Evolutionary conservation across 2,797 vertebrate genomes (phyloP).

Genomic region (Trachurus trachurus): DNA sequence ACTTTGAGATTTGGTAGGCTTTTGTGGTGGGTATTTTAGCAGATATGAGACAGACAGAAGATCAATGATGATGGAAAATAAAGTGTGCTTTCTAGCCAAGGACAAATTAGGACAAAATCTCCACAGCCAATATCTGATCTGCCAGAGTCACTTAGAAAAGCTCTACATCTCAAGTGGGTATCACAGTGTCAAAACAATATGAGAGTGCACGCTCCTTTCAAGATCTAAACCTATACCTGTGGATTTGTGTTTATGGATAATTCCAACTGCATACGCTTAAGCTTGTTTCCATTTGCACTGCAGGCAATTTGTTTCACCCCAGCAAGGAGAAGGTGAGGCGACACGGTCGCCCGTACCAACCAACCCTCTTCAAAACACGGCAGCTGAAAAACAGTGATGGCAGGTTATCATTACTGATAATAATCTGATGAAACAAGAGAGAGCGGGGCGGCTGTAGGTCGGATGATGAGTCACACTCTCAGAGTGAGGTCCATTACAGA

Average conservation of each 20-base stretch:
- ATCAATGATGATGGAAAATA: neutral
- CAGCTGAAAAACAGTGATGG: neutral
- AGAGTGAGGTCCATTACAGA: slow-evolving; percentile 12
- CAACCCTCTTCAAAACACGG: neutral
- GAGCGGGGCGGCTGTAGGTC: slow-evolving; percentile 4
- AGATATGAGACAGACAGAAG: neutral
- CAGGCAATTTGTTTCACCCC: neutral
- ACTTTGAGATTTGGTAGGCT: neutral
- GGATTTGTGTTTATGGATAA: neutral
- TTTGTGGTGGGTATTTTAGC: neutral
- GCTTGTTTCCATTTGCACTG: slow-evolving; percentile 1
- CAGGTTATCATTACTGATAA: slow-evolving; percentile 33
- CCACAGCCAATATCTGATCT: neutral
- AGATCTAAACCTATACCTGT: neutral
- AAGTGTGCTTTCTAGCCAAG: neutral
- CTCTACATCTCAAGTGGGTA: neutral
- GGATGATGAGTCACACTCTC: slow-evolving; percentile 49
- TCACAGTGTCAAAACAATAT: neutral
- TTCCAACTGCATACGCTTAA: neutral
- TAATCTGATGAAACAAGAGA: slow-evolving; percentile 35
- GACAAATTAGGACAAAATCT: neutral
- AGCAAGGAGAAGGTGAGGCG: neutral
- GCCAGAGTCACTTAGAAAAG: neutral
- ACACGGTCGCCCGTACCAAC: neutral
- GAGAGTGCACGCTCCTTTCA: neutral